Conservation (phyloP, 2,113 vertebrate species). For the Tyrannus savana region DNA sequence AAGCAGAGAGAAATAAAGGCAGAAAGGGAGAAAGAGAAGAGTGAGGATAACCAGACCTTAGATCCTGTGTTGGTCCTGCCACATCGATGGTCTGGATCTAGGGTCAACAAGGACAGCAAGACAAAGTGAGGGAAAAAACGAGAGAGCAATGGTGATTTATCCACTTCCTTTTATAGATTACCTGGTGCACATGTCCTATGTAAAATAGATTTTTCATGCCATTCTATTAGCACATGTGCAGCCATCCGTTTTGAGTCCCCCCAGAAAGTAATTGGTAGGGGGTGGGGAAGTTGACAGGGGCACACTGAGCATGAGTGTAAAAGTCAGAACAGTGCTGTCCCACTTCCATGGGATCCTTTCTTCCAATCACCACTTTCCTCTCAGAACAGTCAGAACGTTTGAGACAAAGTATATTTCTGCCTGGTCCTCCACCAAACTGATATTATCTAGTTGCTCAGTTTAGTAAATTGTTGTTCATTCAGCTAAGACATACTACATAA, state of each 20-base stretch:
- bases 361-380: too few species aligned
- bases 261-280: not conserved
- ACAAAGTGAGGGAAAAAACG: not conserved
- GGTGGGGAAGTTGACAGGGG: not conserved
- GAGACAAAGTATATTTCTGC: not conserved
- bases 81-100: not conserved
- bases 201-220: not conserved
- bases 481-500: not conserved
- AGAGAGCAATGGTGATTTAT: not conserved
- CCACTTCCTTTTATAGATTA: not conserved
- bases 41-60: not conserved
- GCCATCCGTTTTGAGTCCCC: not conserved
- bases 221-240: too few species aligned
- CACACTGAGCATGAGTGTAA: not conserved
- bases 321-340: rapidly evolving
- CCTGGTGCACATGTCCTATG: not conserved
- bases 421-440: not conserved
- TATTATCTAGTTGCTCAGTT: not conserved
- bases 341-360: not conserved
- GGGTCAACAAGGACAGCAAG: not conserved
- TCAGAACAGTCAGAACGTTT: not conserved
- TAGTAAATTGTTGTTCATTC: not conserved
- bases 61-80: not conserved
- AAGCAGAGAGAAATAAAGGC: not conserved
- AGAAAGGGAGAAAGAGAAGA: not conserved